Conservation (phyloP, 35 echinoderm and acorn worm genomes). For the Lytechinus variegatus region DNA sequence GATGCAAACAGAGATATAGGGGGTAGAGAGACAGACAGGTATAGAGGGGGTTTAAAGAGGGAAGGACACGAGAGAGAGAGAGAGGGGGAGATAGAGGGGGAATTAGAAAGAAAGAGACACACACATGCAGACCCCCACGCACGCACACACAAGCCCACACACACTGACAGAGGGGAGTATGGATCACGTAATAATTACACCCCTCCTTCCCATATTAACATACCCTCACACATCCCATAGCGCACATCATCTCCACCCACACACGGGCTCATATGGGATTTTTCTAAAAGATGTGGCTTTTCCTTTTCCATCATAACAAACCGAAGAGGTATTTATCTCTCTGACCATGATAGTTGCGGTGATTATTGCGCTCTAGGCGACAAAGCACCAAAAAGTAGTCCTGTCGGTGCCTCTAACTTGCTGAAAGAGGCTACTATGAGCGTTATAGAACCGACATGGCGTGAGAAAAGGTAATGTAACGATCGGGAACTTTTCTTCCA, state of each 20-base stretch:
- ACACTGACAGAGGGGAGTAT: background rate
- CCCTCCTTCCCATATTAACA: too few species aligned
- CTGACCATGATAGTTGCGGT: background rate
- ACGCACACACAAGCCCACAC: background rate
- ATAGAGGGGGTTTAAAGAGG: too few species aligned
- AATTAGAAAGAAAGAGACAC: background rate
- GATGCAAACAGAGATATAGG: background rate
- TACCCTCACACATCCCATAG: too few species aligned
- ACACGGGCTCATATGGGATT: too few species aligned
- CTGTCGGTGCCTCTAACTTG: background rate
- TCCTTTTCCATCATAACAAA: background rate
- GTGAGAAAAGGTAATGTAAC: background rate
- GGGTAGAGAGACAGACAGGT: too few species aligned
- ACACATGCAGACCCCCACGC: background rate
- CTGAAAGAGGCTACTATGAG: background rate
- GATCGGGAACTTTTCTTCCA: background rate
- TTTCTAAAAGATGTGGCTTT: background rate
- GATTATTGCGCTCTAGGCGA: background rate
- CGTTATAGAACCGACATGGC: background rate
- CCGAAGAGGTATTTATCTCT: background rate
- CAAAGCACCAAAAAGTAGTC: background rate
- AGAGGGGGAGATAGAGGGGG: too few species aligned
- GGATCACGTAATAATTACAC: too few species aligned
- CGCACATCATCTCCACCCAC: too few species aligned
- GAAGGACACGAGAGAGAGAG: too few species aligned